Base-by-base conservation (phyloP, 2,888 invertebrate genomes). In the Chironomus riparius region DNA sequence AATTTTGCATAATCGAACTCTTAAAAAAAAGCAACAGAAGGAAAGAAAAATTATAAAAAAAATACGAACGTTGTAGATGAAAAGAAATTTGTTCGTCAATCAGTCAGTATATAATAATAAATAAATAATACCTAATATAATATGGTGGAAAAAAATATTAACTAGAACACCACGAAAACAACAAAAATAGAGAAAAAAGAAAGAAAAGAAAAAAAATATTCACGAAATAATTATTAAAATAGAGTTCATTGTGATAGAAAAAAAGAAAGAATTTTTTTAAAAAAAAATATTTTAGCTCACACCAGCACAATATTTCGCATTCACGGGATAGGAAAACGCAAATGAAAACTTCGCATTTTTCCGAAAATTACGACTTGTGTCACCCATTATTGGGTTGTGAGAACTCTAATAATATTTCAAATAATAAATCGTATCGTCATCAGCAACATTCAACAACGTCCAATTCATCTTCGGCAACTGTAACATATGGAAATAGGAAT, bases 301-400 rank as follows among this genome's bases (percentile, higher is more conserved):
- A 47, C 21, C 48, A 28, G 15, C 62, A 48, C 72, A 72, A 21
- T 1, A 47, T 74, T 68, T 74, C 65, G 21, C 65, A 38, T 69
- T 76, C 22, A 28, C 28, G 21, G 56, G 15, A 24, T 12, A 76
- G 70, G 70, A 71, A 28, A 78, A 77, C 75, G 78, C 80, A 80
- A 80, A 80, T 80, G 80, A 80, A 80, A 80, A 80, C 79, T 80
- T 79, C 80, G 80, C 80, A 80, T 79, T 80, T 79, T 79, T 79
- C 79, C 79, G 79, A 79, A 78, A 80, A 80, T 78, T 79, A 79
- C 80, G 80, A 80, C 80, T 80, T 80, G 78, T 79, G 80, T 80
- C 80, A 80, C 80, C 79, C 79, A 78, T 77, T 79, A 78, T 78
- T 79, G 80, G 80, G 80, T 78, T 79, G 78, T 78, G 76, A 65